Conservation (phyloP, 2,797 vertebrate genomes). For the Enteromius fasciolatus region DNA sequence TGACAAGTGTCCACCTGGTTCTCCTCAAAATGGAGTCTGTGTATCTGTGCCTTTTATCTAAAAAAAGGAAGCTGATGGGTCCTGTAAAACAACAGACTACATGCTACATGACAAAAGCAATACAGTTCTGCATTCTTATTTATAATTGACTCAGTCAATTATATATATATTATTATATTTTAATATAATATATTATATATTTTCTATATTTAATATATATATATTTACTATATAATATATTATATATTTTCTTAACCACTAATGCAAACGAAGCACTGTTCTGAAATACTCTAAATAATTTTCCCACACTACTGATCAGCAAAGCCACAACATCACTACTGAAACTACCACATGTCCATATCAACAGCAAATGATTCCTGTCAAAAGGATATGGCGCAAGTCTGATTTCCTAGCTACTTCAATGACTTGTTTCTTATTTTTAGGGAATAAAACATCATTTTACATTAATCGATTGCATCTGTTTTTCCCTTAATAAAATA, state of each 20-base stretch:
- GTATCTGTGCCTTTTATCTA: constrained; percentile 41
- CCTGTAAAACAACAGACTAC: constrained; percentile 40
- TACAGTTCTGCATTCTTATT: constrained; percentile 26
- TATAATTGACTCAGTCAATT: constrained; percentile 14
- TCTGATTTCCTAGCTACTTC: not conserved
- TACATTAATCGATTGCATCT: too few species aligned
- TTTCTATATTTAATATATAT: too few species aligned
- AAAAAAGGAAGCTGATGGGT: constrained; percentile 6
- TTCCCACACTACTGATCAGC: not conserved
- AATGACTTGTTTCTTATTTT: not conserved
- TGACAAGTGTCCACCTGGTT: constrained; percentile 46
- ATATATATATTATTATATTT: too few species aligned
- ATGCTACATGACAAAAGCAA: constrained; percentile 12
- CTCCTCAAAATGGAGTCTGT: constrained; percentile 37
- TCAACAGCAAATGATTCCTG: not conserved
- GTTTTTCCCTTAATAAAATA: not conserved
- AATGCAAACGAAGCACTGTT: not conserved
- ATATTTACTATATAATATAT: too few species aligned
- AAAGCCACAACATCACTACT: not conserved
- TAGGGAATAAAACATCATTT: not conserved
- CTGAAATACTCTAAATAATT: not conserved
- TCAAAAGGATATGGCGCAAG: not conserved
- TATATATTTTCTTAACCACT: not conserved
- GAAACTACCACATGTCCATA: not conserved
- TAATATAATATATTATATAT: too few species aligned